Conservation (phyloP, 2,113 vertebrate species). For the Rhegmatorhina hoffmannsi region DNA sequence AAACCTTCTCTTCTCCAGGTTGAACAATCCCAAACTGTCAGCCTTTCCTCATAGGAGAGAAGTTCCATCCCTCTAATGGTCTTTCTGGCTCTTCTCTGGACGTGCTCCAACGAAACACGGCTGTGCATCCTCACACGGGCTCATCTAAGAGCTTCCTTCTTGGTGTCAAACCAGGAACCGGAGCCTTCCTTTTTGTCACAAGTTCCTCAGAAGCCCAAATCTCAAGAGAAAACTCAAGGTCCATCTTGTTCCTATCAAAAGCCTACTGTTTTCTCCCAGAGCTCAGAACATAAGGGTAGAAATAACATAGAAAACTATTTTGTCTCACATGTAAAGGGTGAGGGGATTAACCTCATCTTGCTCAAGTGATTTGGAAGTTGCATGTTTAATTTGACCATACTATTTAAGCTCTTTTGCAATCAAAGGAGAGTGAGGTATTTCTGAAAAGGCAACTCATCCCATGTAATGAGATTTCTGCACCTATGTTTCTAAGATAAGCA, state of each 20-base stretch:
- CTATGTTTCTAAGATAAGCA: slow-evolving; percentile 39
- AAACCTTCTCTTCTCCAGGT: neutral
- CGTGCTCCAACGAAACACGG: neutral
- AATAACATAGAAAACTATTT: neutral
- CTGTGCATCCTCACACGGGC: neutral
- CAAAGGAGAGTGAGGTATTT: neutral
- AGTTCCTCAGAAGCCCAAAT: neutral
- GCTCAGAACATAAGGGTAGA: neutral
- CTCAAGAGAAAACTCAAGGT: neutral
- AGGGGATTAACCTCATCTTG: neutral
- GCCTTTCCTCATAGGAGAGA: neutral
- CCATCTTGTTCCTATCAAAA: neutral
- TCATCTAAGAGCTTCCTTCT: neutral
- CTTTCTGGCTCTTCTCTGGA: neutral
- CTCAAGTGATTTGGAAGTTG: neutral
- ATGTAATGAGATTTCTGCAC: slow-evolving; percentile 18
- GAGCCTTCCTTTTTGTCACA: neutral
- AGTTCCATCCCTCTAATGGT: neutral
- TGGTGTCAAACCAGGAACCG: neutral
- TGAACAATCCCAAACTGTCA: neutral
- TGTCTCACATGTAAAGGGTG: neutral
- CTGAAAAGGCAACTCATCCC: neutral
- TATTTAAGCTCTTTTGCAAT: neutral
- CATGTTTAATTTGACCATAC: neutral
- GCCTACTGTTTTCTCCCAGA: neutral